These are phyloP conservation scores for Thera obeliscata DNA, from an alignment of 2,888 invertebrate genomes.

Conservation along the genomic window DNA sequence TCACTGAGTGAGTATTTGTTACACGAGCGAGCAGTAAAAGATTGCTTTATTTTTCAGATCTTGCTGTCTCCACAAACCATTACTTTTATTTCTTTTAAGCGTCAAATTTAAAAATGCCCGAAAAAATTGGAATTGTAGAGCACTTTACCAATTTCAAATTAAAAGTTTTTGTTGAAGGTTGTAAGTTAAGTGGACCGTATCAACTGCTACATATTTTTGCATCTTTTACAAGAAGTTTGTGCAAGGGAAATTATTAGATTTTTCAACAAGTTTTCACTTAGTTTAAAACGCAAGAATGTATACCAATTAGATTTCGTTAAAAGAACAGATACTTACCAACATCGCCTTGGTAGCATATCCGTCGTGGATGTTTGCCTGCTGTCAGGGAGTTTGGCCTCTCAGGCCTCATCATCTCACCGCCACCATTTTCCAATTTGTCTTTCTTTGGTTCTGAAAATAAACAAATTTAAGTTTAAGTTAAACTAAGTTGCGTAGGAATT, in stretches of 20 bases:
- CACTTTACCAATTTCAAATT: background rate
- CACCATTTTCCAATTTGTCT: constrained; percentile 93
- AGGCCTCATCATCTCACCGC: constrained; percentile 84
- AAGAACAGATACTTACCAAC: constrained; percentile 70
- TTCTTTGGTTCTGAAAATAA: constrained; percentile 94
- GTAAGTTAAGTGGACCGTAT: constrained; percentile 8
- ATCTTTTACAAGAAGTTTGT: background rate
- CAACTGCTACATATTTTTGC: constrained; percentile 8
- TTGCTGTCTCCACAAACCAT: no score
- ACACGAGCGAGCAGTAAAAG: no score
- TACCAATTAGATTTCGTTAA: background rate
- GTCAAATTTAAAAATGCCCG: no score
- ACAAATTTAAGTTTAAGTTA: constrained; percentile 40
- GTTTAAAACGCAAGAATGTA: background rate
- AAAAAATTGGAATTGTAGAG: background rate
- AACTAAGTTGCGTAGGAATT: background rate
- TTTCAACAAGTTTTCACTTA: background rate
- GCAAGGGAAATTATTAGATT: background rate
- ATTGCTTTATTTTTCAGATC: no score
- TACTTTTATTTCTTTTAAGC: no score
- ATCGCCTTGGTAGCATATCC: constrained; percentile 92
- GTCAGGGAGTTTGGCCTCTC: constrained; percentile 93
- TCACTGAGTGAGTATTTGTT: no score
- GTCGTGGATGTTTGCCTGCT: constrained; percentile 89
- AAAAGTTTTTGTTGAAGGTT: constrained; percentile 8